Evolutionary conservation across 2,797 vertebrate genomes (phyloP), one percentile per base, ranked within the genome.

Genomic region (Corythornis leucogaster): DNA sequence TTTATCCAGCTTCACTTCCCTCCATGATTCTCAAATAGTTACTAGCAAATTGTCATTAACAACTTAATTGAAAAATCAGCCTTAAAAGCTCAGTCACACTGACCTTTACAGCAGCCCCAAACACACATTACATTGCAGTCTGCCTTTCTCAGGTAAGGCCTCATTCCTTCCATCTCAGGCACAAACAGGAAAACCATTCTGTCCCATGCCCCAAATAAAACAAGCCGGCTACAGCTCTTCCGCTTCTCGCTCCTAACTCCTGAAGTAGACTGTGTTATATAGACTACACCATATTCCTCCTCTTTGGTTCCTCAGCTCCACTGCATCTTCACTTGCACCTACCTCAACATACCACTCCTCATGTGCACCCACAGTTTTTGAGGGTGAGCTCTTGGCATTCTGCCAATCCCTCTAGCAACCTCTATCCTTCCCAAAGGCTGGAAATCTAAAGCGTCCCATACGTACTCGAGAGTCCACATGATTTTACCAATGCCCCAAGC

Each of bases 301-400:
- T 62, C 63, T 42, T 54, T 4, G 15, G 11, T 42, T 75, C 61
- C 53, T 53, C 42, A 71, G 18, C n/a, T 10, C n/a, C 30, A 8
- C 20, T 31, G 18, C 35, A 80, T 38, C n/a, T n/a, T 35, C 63
- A 64, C 40, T 33, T 24, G 5, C 78, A 59, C 13, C 42, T 4
- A 77, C 17, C 18, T 66, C 59, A n/a, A 42, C 12, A 4, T 3
- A 50, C 9, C 24, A 21, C 31, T 51, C n/a, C 19, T 53, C n/a
- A 30, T 20, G 33, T 0, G 0, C 33, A 30, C 6, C 3, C 38
- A 5, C 0, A 0, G 15, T 7, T 68, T 46, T 3, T 48, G 16
- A 77, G 58, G 58, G 54, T 0, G 0, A 51, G 1, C 0, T 15
- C 74, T 38, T 48, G 48, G 48, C 5, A 1, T 61, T 42, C 28